These are phyloP conservation scores for Cyprinus carpio DNA, from an alignment of 2,113 vertebrate genomes.

Conservation along the genomic window DNA sequence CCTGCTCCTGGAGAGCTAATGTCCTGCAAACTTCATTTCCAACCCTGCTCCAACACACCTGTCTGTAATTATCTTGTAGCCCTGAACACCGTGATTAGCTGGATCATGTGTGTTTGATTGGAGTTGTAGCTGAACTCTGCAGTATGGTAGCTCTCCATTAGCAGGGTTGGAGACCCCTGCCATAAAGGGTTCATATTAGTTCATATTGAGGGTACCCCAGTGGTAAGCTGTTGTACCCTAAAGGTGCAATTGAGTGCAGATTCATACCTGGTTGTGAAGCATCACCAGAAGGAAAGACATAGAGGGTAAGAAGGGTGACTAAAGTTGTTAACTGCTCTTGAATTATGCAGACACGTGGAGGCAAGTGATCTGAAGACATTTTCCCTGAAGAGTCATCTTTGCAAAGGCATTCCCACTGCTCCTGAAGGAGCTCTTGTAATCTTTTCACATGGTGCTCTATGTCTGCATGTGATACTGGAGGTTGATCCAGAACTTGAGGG, in stretches of 20 bases:
- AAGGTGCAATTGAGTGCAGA: neutral
- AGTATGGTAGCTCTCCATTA: neutral
- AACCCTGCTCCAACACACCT: neutral
- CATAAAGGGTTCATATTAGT: neutral
- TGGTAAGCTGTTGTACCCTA: neutral
- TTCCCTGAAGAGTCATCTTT: slow-evolving; percentile 74
- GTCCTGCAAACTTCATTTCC: neutral
- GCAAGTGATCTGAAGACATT: slow-evolving; percentile 77
- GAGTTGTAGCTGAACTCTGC: neutral
- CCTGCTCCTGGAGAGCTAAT: neutral
- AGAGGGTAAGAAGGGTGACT: slow-evolving; percentile 82
- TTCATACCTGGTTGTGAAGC: slow-evolving; percentile 37
- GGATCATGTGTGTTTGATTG: too few species aligned
- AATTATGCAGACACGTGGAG: slow-evolving; percentile 87
- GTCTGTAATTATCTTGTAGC: neutral
- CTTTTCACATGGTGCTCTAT: slow-evolving; percentile 82
- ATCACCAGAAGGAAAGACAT: slow-evolving; percentile 69
- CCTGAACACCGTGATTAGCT: neutral
- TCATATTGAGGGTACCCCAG: neutral
- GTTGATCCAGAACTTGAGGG: neutral
- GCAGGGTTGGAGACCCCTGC: neutral
- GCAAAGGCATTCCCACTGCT: slow-evolving; percentile 91
- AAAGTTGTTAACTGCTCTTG: slow-evolving; percentile 88
- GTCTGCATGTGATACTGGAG: slow-evolving; percentile 62
- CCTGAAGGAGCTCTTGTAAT: slow-evolving; percentile 87